Base-by-base conservation (phyloP, 2,797 vertebrate species). In the Myotis daubentonii region DNA sequence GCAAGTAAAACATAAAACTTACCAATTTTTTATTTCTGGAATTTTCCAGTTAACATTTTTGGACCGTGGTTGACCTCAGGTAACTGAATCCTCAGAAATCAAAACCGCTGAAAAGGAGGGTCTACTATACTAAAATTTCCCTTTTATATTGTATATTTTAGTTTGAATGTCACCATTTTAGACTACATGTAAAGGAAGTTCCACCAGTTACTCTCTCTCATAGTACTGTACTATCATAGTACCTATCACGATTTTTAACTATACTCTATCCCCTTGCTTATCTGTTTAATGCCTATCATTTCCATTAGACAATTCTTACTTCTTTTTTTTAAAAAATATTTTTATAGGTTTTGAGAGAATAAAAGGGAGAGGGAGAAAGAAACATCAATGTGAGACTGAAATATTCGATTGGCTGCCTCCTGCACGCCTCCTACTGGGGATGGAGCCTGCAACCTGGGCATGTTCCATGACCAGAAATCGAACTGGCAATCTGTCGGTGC, bases 121-220 rank as follows among this genome's bases (percentile, higher is more conserved):
- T 17, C 15, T 47, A 79, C 51, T 38, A 75, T 79, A 36, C 33
- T 72, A 8, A 53, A 68, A 82, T 23, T 91, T 74, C 17, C 25
- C n/a, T 51, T 89, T 79, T 89, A 60, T 19, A 36, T 49, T 91
- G 75, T 38, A 70, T 28, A 62, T 60, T 89, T 47, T 74, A 47
- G 36, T 17, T 65, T 70, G 28, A 92, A 89, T 72, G 36, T 60
- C 53, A 85, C 25, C 78, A 70, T 85, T 92, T 85, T 53, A 90
- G 53, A 90, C n/a, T 55, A 82, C 51, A 89, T 17, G 5, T 57
- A 78, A 81, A 92, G 30, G 72, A 12, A 22, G 55, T n/a, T 81
- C n/a, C 16, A 23, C 44, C 28, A 51, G 16, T 65, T 75, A 87
- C 2, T 62, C 30, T 71, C 19, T 75, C 28, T 70, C 28, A 82